Conservation (phyloP, 2,797 vertebrate genomes). For the Pantherophis vulpinus region DNA sequence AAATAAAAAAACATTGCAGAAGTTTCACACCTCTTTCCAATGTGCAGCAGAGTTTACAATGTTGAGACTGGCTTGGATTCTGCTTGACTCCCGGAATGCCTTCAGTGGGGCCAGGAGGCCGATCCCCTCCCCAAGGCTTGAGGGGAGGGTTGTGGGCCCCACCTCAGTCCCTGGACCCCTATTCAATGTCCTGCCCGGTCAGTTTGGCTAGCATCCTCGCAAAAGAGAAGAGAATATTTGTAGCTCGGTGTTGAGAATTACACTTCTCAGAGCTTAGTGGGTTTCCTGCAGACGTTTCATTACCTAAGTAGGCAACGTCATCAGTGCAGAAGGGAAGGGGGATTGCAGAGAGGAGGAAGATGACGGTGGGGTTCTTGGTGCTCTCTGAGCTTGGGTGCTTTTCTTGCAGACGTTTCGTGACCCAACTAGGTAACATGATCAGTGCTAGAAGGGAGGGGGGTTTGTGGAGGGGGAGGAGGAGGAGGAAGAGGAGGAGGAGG, state of each 20-base stretch:
- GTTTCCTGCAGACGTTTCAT: too few species aligned
- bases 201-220: too few species aligned
- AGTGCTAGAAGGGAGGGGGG: too few species aligned
- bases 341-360: too few species aligned
- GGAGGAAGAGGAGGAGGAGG: accelerated
- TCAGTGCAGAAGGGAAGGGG: not conserved
- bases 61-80: not conserved
- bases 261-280: too few species aligned
- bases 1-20: not conserved
- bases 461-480: too few species aligned
- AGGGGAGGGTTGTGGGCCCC: not conserved
- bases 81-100: not conserved
- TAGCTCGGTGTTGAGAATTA: not conserved
- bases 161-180: accelerated
- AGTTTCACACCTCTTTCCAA: not conserved
- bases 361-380: too few species aligned
- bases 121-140: not conserved
- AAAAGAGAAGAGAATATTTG: not conserved
- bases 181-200: not conserved
- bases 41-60: not conserved
- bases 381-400: too few species aligned
- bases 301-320: not conserved
- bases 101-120: too few species aligned
- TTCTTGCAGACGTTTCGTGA: too few species aligned
- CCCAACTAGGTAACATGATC: too few species aligned